These are phyloP conservation scores for Trilocha varians DNA, from an alignment of 2,888 invertebrate species.

Conservation along the genomic window DNA sequence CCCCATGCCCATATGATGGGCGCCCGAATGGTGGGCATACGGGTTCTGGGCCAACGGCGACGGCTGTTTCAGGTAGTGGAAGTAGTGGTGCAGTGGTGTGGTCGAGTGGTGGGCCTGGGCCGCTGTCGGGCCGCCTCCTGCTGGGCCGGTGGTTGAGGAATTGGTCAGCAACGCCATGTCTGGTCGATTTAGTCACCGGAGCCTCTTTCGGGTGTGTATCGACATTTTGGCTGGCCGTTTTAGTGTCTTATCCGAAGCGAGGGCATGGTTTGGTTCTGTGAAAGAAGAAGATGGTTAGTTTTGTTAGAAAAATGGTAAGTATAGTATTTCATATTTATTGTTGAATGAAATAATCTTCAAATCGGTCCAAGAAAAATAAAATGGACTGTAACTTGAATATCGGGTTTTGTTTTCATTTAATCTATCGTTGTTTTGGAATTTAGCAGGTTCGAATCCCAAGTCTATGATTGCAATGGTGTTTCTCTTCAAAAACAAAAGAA, in stretches of 20 bases:
- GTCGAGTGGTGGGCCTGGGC: slow-evolving; percentile 65
- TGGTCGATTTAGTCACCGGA: slow-evolving; percentile 51
- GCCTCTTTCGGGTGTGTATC: slow-evolving; percentile 43
- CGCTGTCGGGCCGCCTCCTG: slow-evolving; percentile 47
- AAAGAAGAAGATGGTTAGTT: background rate
- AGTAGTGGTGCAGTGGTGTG: slow-evolving; percentile 70
- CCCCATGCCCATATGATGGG: slow-evolving; percentile 72
- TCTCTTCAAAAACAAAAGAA: too few species aligned
- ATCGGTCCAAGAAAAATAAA: too few species aligned
- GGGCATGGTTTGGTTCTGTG: slow-evolving; percentile 13
- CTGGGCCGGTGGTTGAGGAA: slow-evolving; percentile 51
- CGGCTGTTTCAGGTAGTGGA: slow-evolving; percentile 73
- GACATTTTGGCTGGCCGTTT: slow-evolving; percentile 27
- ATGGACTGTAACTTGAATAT: too few species aligned
- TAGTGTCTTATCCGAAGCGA: slow-evolving; percentile 16
- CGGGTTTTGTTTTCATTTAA: too few species aligned
- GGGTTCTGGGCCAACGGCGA: slow-evolving; percentile 65
- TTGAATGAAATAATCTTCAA: too few species aligned
- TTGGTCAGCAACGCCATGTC: slow-evolving; percentile 66
- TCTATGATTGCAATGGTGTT: too few species aligned
- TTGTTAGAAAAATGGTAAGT: background rate
- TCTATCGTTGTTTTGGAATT: too few species aligned
- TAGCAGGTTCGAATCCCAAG: too few species aligned
- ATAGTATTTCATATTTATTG: too few species aligned
- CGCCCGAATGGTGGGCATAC: slow-evolving; percentile 60